Conservation (phyloP, 1,140 invertebrate genomes). For the Hestina assimilis region DNA sequence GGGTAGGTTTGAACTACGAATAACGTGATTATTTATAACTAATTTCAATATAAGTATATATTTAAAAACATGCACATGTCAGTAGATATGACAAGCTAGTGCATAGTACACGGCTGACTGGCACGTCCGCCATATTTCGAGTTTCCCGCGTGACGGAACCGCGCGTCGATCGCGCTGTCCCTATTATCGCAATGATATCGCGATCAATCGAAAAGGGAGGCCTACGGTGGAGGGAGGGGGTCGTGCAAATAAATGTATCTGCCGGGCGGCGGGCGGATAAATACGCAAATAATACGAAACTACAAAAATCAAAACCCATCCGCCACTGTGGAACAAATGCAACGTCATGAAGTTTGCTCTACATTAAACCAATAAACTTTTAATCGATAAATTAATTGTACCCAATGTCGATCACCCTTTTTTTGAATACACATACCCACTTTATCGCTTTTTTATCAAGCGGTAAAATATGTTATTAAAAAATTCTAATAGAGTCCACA, state of each 20-base stretch:
- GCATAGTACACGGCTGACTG: slow-evolving; percentile 15
- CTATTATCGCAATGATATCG: slow-evolving; percentile 78
- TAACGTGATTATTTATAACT: too few species aligned
- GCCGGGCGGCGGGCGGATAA: slow-evolving; percentile 73
- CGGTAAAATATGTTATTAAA: too few species aligned
- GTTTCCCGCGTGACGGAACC: slow-evolving; percentile 52
- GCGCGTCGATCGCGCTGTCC: slow-evolving; percentile 59
- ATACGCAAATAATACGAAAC: slow-evolving; percentile 78
- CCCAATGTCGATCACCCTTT: too few species aligned
- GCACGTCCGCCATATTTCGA: slow-evolving; percentile 55
- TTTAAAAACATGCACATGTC: not conserved
- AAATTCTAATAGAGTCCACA: too few species aligned
- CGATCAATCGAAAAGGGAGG: slow-evolving; percentile 71
- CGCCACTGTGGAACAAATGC: slow-evolving; percentile 63
- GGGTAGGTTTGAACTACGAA: too few species aligned
- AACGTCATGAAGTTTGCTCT: slow-evolving; percentile 41
- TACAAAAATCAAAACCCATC: slow-evolving; percentile 79
- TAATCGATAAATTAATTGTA: too few species aligned
- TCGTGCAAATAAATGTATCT: slow-evolving; percentile 74
- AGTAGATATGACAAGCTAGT: not conserved
- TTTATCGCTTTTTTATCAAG: too few species aligned
- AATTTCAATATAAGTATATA: too few species aligned
- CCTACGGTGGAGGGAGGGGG: slow-evolving; percentile 34
- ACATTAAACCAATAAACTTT: slow-evolving; percentile 36
- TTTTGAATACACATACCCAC: too few species aligned